These are phyloP conservation scores for Asteroscopus sphinx DNA, from an alignment of 2,888 invertebrate genomes.

Conservation along the genomic window DNA sequence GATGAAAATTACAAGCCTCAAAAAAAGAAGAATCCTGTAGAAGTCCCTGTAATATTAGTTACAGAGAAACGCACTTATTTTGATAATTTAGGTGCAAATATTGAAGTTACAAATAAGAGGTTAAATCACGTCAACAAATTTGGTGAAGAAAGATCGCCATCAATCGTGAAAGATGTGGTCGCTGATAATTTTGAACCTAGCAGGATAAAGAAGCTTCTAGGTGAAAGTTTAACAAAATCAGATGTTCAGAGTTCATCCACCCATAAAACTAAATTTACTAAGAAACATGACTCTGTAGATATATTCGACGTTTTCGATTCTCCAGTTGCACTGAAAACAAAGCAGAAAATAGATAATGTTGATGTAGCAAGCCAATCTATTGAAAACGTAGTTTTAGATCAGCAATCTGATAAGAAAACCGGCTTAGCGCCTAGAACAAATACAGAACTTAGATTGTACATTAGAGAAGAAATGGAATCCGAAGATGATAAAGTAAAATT, in stretches of 20 bases:
- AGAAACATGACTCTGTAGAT: conserved; percentile 75
- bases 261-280: conserved; percentile 61
- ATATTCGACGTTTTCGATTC: conserved; percentile 75
- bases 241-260: conserved; percentile 64
- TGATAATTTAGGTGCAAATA: conserved; percentile 65
- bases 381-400: conserved; percentile 60
- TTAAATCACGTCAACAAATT: conserved; percentile 52
- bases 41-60: conserved; percentile 16
- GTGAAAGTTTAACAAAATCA: conserved; percentile 71
- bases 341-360: conserved; percentile 51
- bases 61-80: conserved; percentile 70
- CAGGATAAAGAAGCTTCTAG: conserved; percentile 75
- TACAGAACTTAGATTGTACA: conserved; percentile 14
- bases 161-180: conserved; percentile 74
- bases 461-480: conserved; percentile 27
- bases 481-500: conserved; percentile 20
- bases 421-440: conserved; percentile 3
- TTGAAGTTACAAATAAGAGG: conserved; percentile 52
- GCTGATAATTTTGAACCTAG: conserved; percentile 69
- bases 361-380: conserved; percentile 64
- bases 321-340: conserved; percentile 53
- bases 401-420: conserved; percentile 51
- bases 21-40: conserved; percentile 19
- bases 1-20: conserved; percentile 21
- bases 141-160: conserved; percentile 73